Evolutionary conservation across 2,113 vertebrate genomes (phyloP).

Genomic region (Forbesichthys agassizii): DNA sequence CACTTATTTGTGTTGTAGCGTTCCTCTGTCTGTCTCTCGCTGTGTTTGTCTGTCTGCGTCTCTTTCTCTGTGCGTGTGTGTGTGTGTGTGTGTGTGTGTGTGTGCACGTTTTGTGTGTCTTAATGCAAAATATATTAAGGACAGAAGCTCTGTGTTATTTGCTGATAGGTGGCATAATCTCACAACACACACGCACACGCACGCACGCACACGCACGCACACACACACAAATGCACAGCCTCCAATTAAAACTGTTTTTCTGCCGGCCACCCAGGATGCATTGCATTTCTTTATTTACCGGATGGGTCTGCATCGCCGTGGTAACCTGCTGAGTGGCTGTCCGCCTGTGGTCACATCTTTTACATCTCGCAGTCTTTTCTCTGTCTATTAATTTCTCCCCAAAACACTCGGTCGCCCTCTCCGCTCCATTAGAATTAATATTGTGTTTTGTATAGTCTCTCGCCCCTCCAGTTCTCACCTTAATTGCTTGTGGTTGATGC

Average conservation of each 20-base stretch:
- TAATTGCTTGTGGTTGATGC: slow-evolving; percentile 24
- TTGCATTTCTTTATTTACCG: slow-evolving; percentile 11
- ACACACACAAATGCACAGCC: background rate
- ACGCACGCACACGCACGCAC: background rate
- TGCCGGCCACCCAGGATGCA: slow-evolving; percentile 8
- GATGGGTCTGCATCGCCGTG: slow-evolving; percentile 21
- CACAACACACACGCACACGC: background rate
- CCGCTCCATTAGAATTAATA: background rate
- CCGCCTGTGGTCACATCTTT: slow-evolving; percentile 31
- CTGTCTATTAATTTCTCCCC: background rate
- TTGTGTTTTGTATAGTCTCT: background rate
- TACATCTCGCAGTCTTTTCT: background rate
- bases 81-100: background rate
- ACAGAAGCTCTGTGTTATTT: background rate
- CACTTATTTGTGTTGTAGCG: background rate
- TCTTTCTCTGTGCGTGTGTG: background rate
- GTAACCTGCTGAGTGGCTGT: slow-evolving; percentile 38
- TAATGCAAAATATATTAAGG: background rate
- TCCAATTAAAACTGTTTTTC: slow-evolving; percentile 37
- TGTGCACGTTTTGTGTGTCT: background rate
- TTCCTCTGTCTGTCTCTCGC: background rate
- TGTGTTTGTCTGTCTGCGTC: background rate
- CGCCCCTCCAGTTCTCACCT: slow-evolving; percentile 9
- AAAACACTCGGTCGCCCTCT: background rate
- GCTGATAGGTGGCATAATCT: background rate